Percentiles rank a stretch among this genome's conserved stretches.
Conservation (phyloP, 2,888 invertebrate species). For the Chrysina gloriosa region DNA sequence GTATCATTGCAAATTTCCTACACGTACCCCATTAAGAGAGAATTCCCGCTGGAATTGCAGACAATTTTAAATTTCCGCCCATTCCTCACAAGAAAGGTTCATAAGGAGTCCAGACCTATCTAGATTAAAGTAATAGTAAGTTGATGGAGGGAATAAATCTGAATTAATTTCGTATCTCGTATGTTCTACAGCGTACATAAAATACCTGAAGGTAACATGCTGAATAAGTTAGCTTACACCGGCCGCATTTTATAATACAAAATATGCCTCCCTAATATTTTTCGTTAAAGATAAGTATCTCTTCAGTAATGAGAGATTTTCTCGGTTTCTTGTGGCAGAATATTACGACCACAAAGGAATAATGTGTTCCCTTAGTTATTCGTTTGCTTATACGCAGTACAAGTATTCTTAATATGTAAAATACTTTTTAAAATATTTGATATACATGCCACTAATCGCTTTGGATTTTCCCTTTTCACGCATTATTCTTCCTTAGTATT, state of each 20-base stretch:
- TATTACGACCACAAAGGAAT: slow-evolving; percentile 18
- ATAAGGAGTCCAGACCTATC: slow-evolving; percentile 38
- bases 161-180: slow-evolving; percentile 43
- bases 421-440: not conserved
- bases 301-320: slow-evolving; percentile 12
- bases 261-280: slow-evolving; percentile 17
- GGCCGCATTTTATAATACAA: slow-evolving; percentile 35
- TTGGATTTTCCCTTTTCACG: not conserved
- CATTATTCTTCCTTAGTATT: slow-evolving; percentile 2
- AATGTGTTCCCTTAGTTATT: not conserved
- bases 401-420: no score
- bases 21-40: slow-evolving; percentile 27
- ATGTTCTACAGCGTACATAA: slow-evolving; percentile 39
- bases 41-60: slow-evolving; percentile 30
- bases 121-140: slow-evolving; percentile 43
- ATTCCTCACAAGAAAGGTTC: slow-evolving; percentile 40
- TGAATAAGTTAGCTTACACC: slow-evolving; percentile 40
- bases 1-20: slow-evolving; percentile 36
- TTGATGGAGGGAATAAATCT: slow-evolving; percentile 43
- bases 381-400: not conserved
- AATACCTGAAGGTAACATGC: slow-evolving; percentile 38
- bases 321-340: slow-evolving; percentile 2
- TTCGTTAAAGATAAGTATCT: slow-evolving; percentile 30
- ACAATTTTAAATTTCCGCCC: slow-evolving; percentile 42
- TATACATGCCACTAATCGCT: slow-evolving; percentile 8